Percentiles rank a stretch among this genome's conserved stretches.
Evolutionary conservation across 2,797 vertebrate species (phyloP).

Genomic region (Allochrocebus solatus): DNA sequence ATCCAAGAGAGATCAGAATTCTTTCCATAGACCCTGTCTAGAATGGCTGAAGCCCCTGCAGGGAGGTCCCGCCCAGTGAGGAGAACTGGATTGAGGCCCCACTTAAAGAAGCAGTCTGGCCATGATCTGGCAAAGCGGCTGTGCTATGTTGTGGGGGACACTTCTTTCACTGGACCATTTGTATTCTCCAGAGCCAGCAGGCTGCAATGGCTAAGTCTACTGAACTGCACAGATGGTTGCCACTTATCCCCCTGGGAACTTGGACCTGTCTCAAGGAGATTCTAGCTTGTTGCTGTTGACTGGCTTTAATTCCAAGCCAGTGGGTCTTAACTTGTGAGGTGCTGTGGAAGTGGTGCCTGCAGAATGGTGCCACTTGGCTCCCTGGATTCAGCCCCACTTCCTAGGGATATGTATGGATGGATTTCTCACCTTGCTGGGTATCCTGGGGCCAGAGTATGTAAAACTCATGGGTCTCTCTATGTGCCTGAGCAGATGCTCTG

Average conservation of each 20-base stretch:
- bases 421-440: not conserved
- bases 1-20: not conserved
- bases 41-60: not conserved
- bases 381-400: not conserved
- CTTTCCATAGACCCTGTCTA: not conserved
- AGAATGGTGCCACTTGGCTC: not conserved
- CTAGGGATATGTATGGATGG: not conserved
- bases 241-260: not conserved
- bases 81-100: not conserved
- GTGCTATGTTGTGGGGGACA: not conserved
- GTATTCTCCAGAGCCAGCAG: not conserved
- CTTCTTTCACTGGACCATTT: not conserved
- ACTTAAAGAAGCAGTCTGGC: not conserved
- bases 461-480: not conserved
- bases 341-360: not conserved
- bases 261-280: not conserved
- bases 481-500: too few relatives aligned
- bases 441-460: not conserved
- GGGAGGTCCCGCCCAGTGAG: not conserved
- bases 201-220: not conserved
- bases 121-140: not conserved
- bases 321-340: not conserved
- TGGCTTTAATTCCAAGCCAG: not conserved
- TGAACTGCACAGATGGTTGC: not conserved
- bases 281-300: not conserved